Percentiles rank a stretch among this genome's conserved stretches.
phyloP scores from a whole-genome alignment of 2,797 vertebrate species.

The Fringilla coelebs region DNA sequence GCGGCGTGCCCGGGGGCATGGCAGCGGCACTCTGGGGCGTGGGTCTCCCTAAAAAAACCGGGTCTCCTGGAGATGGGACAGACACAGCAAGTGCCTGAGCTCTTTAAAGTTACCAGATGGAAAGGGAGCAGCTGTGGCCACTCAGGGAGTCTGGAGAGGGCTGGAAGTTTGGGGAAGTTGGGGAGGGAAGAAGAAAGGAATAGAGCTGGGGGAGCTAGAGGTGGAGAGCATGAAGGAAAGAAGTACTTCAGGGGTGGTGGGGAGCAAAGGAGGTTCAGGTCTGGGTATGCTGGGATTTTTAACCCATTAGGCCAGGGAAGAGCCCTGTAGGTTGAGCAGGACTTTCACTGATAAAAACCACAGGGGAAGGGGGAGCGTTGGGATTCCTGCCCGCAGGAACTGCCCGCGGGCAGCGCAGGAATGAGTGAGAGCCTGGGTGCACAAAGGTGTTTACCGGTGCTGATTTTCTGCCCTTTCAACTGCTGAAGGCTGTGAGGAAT shows the following conservation, averaged over 20 bases:
- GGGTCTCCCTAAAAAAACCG: background rate
- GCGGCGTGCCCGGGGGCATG: rapidly evolving
- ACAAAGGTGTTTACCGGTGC: conserved; percentile 3
- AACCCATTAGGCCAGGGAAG: background rate
- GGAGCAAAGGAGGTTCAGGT: background rate
- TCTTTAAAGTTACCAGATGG: background rate
- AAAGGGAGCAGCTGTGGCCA: background rate
- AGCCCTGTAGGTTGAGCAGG: background rate
- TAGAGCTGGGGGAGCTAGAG: background rate
- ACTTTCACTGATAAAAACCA: background rate
- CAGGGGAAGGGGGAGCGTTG: rapidly evolving
- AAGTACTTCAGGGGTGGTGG: background rate
- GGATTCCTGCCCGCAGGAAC: background rate
- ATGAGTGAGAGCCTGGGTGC: background rate
- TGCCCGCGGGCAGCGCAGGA: background rate
- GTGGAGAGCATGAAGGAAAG: background rate
- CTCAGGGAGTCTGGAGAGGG: background rate
- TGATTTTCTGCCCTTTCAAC: conserved; percentile 54
- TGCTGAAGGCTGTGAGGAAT: background rate
- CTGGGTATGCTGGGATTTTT: background rate
- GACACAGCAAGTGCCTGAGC: background rate
- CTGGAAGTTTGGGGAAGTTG: background rate
- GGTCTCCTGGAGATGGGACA: background rate
- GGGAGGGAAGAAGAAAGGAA: background rate
- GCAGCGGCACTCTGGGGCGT: background rate